Percentiles rank a stretch among this genome's conserved stretches.
Evolutionary conservation across 1,140 invertebrate species (phyloP).

Genomic region (Sminthurinus signatus): DNA sequence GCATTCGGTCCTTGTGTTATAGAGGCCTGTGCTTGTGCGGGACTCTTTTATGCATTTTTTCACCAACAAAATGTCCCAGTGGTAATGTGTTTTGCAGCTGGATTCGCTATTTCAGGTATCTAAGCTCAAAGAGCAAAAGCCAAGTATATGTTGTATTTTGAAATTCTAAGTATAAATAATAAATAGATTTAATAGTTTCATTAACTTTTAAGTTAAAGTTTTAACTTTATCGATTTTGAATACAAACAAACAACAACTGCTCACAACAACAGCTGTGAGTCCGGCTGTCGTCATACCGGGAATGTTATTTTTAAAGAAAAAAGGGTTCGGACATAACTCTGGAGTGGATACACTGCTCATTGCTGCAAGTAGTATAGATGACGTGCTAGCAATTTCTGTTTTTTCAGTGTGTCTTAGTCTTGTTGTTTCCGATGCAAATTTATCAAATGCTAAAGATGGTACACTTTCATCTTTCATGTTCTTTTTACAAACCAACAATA

Average conservation of each 20-base stretch:
- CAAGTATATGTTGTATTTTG: too few relatives aligned
- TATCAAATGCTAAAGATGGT: neutral
- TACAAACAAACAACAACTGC: too few relatives aligned
- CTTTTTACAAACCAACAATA: neutral
- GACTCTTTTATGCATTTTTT: slow-evolving; percentile 13
- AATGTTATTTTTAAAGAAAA: slow-evolving; percentile 72
- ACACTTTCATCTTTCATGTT: neutral
- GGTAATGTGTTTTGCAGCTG: slow-evolving; percentile 31
- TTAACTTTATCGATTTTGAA: too few relatives aligned
- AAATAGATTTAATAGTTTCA: too few relatives aligned
- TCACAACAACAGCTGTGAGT: slow-evolving; percentile 86
- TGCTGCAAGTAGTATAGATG: slow-evolving; percentile 82
- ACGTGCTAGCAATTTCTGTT: slow-evolving; percentile 76
- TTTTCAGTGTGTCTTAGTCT: slow-evolving; percentile 78
- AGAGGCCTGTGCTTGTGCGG: slow-evolving; percentile 5
- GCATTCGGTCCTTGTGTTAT: slow-evolving; percentile 36
- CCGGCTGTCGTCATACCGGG: slow-evolving; percentile 92
- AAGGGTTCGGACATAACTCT: slow-evolving; percentile 67
- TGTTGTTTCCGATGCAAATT: neutral
- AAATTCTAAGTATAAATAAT: too few relatives aligned
- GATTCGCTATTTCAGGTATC: neutral
- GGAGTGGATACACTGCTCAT: slow-evolving; percentile 67
- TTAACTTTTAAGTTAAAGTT: too few relatives aligned
- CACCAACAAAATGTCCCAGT: neutral
- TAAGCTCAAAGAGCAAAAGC: too few relatives aligned